phyloP scores from a whole-genome alignment of 2,113 vertebrate genomes.

The Lepus europaeus region DNA sequence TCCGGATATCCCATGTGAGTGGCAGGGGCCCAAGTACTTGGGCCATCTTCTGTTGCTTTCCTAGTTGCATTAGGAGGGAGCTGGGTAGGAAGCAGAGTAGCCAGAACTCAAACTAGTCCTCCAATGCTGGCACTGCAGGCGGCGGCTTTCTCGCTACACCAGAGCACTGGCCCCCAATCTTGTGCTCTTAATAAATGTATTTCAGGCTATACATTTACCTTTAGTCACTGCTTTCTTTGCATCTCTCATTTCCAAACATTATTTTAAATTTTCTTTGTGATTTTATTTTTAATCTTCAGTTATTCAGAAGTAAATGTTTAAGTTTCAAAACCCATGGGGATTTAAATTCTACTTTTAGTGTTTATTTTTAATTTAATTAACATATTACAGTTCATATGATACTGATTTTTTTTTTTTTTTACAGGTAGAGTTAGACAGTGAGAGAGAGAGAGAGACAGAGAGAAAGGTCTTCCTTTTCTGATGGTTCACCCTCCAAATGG shows the following conservation, averaged over 20 bases:
- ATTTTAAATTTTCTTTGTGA: not conserved
- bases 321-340: not conserved
- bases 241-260: not conserved
- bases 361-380: slow-evolving; percentile 13
- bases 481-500: no score
- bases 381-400: not conserved
- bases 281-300: not conserved
- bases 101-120: no score
- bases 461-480: no score
- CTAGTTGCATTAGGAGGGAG: no score
- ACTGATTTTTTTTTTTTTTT: not conserved
- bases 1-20: no score
- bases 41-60: no score
- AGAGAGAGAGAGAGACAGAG: no score
- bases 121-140: no score
- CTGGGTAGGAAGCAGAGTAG: no score
- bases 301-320: not conserved
- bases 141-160: no score
- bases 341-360: slow-evolving; percentile 20
- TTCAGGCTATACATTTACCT: not conserved
- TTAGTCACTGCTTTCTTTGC: not conserved
- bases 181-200: not conserved
- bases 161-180: not conserved
- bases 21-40: no score
- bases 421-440: no score